phyloP scores from a whole-genome alignment of 2,888 invertebrate genomes.

The Folsomia candida region DNA sequence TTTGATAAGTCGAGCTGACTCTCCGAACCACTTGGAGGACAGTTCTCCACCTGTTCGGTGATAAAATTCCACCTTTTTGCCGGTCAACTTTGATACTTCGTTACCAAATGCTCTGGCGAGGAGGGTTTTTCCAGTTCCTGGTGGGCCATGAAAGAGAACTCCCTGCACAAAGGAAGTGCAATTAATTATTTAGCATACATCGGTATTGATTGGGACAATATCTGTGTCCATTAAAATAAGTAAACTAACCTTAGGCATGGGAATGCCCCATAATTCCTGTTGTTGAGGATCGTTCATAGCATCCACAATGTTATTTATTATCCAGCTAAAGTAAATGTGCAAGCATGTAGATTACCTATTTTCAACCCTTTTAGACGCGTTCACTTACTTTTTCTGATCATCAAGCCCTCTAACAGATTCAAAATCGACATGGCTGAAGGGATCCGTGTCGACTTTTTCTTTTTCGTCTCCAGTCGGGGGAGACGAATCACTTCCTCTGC shows the following conservation, averaged over 20 bases:
- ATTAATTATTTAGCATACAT: too few relatives aligned
- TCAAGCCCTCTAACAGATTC: constrained; percentile 27
- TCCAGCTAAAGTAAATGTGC: not conserved
- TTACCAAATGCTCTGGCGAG: constrained; percentile 22
- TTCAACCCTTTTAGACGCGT: not conserved
- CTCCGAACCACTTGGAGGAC: constrained; percentile 90
- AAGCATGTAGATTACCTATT: too few relatives aligned
- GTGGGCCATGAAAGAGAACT: constrained; percentile 28
- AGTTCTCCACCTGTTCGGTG: constrained; percentile 92
- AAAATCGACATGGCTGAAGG: not conserved
- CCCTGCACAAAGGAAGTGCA: constrained; percentile 7
- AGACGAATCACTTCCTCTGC: not conserved
- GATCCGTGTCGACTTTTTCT: not conserved
- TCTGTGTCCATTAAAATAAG: too few relatives aligned
- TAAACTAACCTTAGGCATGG: not conserved
- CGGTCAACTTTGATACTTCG: constrained; percentile 11
- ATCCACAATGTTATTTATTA: not conserved
- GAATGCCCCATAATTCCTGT: constrained; percentile 2
- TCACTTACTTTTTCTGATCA: constrained; percentile 16
- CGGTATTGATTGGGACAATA: too few relatives aligned
- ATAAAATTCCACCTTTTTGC: constrained; percentile 68
- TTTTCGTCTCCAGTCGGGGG: not conserved
- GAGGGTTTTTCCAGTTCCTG: constrained; percentile 33
- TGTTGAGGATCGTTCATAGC: not conserved
- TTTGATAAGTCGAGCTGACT: constrained; percentile 82